Percentiles rank a stretch among this genome's conserved stretches.
These are phyloP conservation scores for Drosophila subsilvestris DNA, from an alignment of 2,888 invertebrate species.

Conservation along the genomic window DNA sequence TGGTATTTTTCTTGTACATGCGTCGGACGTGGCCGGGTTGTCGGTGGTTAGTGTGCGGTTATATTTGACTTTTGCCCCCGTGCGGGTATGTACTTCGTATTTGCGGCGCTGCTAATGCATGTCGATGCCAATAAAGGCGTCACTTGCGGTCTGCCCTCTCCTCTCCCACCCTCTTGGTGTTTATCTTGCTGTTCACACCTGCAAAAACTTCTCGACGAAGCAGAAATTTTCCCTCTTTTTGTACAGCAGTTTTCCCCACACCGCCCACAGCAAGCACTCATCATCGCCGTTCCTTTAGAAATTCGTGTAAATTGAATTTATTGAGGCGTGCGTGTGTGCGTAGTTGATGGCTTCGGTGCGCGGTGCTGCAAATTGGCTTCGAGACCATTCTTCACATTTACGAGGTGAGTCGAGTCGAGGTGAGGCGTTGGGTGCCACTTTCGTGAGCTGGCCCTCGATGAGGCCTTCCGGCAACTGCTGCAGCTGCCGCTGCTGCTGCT, in stretches of 20 bases:
- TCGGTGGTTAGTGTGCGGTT: conserved; percentile 52
- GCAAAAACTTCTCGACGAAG: conserved; percentile 62
- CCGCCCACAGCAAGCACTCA: neutral
- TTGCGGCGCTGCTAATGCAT: conserved; percentile 75
- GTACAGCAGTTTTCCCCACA: neutral
- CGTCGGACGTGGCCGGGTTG: conserved; percentile 62
- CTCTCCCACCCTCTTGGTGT: conserved; percentile 42
- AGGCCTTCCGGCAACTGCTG: conserved; percentile 60
- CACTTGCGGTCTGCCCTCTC: conserved; percentile 20
- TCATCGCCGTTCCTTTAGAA: conserved; percentile 67
- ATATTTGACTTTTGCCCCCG: conserved; percentile 72
- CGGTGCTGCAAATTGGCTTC: conserved; percentile 76
- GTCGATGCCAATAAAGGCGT: conserved; percentile 71
- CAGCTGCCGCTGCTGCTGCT: conserved; percentile 52
- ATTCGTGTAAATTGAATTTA: conserved; percentile 80
- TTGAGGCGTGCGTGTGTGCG: conserved; percentile 78
- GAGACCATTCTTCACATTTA: conserved; percentile 51
- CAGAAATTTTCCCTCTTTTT: conserved; percentile 53
- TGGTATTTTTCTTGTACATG: conserved; percentile 31
- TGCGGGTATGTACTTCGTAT: conserved; percentile 43
- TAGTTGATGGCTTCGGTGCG: conserved; percentile 74
- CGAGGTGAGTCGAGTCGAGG: neutral
- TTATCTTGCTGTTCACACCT: conserved; percentile 78
- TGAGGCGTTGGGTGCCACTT: conserved; percentile 36
- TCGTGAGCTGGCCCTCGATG: conserved; percentile 54